Percentiles rank a stretch among this genome's conserved stretches.
These are phyloP conservation scores for Erythrolamprus reginae DNA, from an alignment of 2,113 vertebrate genomes.

Conservation along the genomic window DNA sequence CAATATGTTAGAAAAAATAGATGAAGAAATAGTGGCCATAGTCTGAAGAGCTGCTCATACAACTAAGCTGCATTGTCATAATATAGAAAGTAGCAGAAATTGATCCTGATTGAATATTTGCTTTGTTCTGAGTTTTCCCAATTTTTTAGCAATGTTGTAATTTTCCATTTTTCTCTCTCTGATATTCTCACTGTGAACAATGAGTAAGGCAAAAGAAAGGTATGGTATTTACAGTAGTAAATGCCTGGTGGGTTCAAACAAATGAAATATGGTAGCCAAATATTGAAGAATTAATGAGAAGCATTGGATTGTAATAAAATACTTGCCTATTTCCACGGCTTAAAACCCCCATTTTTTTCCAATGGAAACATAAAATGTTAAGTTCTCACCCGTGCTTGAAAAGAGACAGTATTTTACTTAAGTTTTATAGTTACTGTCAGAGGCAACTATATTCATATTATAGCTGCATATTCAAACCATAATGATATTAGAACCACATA, in stretches of 20 bases:
- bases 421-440: constrained; percentile 40
- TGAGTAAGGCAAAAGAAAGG: neutral
- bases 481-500: constrained; percentile 30
- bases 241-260: constrained; percentile 5
- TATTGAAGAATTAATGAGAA: constrained; percentile 17
- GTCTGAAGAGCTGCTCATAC: neutral
- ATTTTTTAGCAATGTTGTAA: neutral
- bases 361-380: constrained; percentile 47
- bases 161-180: neutral
- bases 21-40: neutral
- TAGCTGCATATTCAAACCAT: constrained; percentile 29
- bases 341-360: constrained; percentile 38
- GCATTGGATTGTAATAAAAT: constrained; percentile 6
- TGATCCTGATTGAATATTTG: neutral
- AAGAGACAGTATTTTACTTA: constrained; percentile 10
- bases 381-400: constrained; percentile 20
- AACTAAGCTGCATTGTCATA: neutral
- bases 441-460: too few species aligned
- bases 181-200: neutral
- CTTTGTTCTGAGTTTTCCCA: neutral
- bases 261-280: neutral
- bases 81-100: neutral
- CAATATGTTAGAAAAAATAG: neutral
- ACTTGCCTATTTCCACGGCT: constrained; percentile 15
- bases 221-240: neutral